Percentiles rank a stretch among this genome's conserved stretches.
Evolutionary conservation across 2,113 vertebrate genomes (phyloP).

Genomic region (Ellobius talpinus): DNA sequence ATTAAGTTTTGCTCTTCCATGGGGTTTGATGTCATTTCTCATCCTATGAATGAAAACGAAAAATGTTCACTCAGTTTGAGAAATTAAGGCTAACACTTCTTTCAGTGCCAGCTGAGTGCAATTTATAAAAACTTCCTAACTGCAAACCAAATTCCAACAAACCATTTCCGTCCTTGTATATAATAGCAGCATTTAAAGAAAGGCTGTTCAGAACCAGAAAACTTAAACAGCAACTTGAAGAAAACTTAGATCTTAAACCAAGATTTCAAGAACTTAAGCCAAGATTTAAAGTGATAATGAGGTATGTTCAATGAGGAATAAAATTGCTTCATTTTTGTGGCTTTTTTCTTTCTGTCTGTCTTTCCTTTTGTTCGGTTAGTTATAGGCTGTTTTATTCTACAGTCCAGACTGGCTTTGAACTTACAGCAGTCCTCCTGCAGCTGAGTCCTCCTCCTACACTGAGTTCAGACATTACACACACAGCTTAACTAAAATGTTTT

Average conservation of each 20-base stretch:
- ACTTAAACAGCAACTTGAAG: neutral
- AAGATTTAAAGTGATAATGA: slow-evolving; percentile 26
- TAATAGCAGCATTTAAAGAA: neutral
- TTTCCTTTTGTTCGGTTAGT: neutral
- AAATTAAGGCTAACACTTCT: neutral
- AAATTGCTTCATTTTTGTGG: neutral
- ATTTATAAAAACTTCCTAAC: neutral
- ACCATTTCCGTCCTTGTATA: neutral
- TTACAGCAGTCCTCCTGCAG: neutral
- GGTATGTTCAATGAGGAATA: neutral
- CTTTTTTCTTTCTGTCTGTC: accelerated
- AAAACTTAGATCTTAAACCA: slow-evolving; percentile 29
- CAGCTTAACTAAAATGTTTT: neutral
- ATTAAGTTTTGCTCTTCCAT: slow-evolving; percentile 11
- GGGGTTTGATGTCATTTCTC: neutral
- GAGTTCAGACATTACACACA: no score
- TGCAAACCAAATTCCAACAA: neutral
- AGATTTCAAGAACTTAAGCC: neutral
- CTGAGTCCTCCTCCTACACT: no score
- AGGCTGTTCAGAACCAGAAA: slow-evolving; percentile 22
- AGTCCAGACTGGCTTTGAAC: neutral
- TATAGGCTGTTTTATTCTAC: neutral
- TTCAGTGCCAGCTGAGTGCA: neutral
- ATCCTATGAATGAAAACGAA: slow-evolving; percentile 20
- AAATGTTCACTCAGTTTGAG: neutral